Evolutionary conservation across 1,140 invertebrate genomes (phyloP).

Genomic region (Eulimnadia texana): DNA sequence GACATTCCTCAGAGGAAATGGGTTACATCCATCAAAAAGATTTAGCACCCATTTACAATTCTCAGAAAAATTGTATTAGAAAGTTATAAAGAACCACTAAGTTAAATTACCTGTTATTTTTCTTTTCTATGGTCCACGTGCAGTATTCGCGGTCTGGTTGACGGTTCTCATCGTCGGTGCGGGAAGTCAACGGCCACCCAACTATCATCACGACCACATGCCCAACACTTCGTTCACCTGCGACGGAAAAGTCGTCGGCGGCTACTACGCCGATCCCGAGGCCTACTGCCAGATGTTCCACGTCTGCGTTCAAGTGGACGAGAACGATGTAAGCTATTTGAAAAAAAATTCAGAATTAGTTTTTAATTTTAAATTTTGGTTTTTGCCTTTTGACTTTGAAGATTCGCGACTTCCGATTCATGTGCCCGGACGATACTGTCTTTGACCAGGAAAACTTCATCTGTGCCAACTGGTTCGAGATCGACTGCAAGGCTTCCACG

Average conservation of each 20-base stretch:
- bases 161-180: neutral
- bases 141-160: neutral
- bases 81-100: no score
- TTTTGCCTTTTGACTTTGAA: constrained; percentile 30
- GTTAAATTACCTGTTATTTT: no score
- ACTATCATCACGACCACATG: constrained; percentile 61
- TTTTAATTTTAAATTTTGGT: no score
- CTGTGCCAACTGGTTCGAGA: constrained; percentile 77
- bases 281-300: constrained; percentile 86
- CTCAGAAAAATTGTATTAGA: no score
- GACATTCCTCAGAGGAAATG: no score
- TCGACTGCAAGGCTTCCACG: constrained; percentile 63
- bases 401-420: constrained; percentile 64
- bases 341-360: neutral
- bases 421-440: constrained; percentile 79
- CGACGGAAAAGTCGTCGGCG: constrained; percentile 69
- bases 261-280: constrained; percentile 80
- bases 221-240: constrained; percentile 74
- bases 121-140: no score
- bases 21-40: no score
- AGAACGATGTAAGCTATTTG: constrained; percentile 42
- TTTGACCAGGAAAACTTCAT: constrained; percentile 86
- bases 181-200: constrained; percentile 35
- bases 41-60: no score
- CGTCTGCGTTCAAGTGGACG: constrained; percentile 67